Evolutionary conservation across 2,113 vertebrate species (phyloP).

Genomic region (Mastomys natalensis): DNA sequence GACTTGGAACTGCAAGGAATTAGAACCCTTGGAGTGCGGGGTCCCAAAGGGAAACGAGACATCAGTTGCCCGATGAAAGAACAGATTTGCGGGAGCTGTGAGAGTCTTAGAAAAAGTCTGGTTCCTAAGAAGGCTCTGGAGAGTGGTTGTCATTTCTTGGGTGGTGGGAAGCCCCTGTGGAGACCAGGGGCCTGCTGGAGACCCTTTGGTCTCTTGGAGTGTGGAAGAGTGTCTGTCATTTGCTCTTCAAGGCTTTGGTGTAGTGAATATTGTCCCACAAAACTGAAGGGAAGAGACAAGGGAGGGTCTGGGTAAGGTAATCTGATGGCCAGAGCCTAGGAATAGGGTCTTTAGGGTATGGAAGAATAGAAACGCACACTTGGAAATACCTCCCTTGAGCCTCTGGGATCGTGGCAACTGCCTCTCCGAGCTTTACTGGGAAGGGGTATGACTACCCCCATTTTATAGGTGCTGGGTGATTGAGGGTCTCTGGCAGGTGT

Average conservation of each 20-base stretch:
- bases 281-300: background rate
- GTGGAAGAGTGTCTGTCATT: background rate
- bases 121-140: background rate
- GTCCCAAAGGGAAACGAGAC: background rate
- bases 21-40: background rate
- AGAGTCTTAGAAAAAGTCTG: background rate
- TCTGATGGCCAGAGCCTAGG: background rate
- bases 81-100: background rate
- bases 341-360: background rate
- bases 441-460: background rate
- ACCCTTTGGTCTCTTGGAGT: background rate
- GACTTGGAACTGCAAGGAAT: background rate
- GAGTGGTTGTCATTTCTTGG: background rate
- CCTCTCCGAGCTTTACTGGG: background rate
- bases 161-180: background rate
- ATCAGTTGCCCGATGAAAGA: background rate
- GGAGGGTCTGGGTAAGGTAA: background rate
- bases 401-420: background rate
- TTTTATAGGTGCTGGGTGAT: conserved; percentile 1
- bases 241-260: background rate
- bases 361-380: background rate
- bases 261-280: background rate
- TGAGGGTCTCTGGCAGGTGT: background rate
- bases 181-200: background rate
- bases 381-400: background rate